A percentile compares a stretch with the other conserved stretches of the same genome.
Evolutionary conservation across 2,888 invertebrate species (phyloP).

Genomic region (Thyatira batis): DNA sequence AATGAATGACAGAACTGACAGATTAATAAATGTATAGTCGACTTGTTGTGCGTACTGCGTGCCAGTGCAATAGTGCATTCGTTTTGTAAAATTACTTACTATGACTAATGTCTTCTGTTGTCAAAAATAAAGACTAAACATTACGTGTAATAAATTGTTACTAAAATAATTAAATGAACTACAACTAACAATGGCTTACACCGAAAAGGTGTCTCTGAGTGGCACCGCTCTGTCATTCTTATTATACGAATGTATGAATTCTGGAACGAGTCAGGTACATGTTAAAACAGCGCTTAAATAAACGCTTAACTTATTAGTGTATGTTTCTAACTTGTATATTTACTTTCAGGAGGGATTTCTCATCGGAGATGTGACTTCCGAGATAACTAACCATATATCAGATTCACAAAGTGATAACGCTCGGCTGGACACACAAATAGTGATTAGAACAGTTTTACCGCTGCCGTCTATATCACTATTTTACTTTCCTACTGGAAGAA

Average conservation of each 20-base stretch:
- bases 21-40: too few relatives aligned
- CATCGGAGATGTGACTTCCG: constrained; percentile 84
- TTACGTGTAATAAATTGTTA: not conserved
- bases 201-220: constrained; percentile 78
- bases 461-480: constrained; percentile 82
- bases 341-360: constrained; percentile 83
- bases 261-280: constrained; percentile 81
- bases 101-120: too few relatives aligned
- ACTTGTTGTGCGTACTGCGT: too few relatives aligned
- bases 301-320: not conserved
- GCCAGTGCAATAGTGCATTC: too few relatives aligned
- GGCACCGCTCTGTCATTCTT: constrained; percentile 86
- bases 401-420: constrained; percentile 85
- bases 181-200: constrained; percentile 36
- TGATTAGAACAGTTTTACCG: constrained; percentile 83
- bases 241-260: constrained; percentile 85
- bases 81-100: not conserved
- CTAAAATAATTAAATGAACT: constrained; percentile 48
- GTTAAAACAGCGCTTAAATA: not conserved
- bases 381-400: constrained; percentile 86
- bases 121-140: too few relatives aligned
- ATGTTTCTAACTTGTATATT: constrained; percentile 3
- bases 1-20: too few relatives aligned
- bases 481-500: constrained; percentile 81
- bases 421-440: constrained; percentile 82